phyloP scores from a whole-genome alignment of 2,888 invertebrate species.

The Drosophila seclusa region DNA sequence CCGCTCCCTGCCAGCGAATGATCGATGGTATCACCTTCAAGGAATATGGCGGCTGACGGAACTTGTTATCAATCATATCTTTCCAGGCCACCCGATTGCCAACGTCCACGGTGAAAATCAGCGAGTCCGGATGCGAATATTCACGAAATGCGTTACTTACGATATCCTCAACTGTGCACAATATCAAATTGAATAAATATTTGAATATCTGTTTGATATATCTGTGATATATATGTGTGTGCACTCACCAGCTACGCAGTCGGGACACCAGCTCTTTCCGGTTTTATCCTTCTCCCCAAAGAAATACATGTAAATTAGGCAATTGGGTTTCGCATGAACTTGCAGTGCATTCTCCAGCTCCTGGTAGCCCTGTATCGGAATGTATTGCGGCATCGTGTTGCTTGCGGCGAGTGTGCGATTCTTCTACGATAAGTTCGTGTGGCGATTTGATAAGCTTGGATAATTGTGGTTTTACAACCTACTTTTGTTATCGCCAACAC shows the following conservation, averaged over 20 bases:
- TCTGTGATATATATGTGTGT: neutral
- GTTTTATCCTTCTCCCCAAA: constrained; percentile 81
- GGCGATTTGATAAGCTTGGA: constrained; percentile 25
- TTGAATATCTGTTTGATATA: neutral
- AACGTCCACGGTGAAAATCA: constrained; percentile 90
- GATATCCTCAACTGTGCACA: constrained; percentile 85
- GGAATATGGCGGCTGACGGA: constrained; percentile 88
- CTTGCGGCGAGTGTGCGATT: neutral
- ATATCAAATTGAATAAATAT: neutral
- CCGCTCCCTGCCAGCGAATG: constrained; percentile 86
- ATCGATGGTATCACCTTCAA: constrained; percentile 90
- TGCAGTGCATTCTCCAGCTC: constrained; percentile 56
- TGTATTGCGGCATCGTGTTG: constrained; percentile 55
- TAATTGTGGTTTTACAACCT: constrained; percentile 30
- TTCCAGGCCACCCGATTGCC: constrained; percentile 91
- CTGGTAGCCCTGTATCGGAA: constrained; percentile 44
- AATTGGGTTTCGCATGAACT: constrained; percentile 25
- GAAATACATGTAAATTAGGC: constrained; percentile 69
- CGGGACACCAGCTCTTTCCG: constrained; percentile 94
- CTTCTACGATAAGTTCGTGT: neutral
- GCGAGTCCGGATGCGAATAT: constrained; percentile 86
- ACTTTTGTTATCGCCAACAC: constrained; percentile 29
- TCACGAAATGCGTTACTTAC: constrained; percentile 88
- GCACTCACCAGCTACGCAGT: constrained; percentile 90
- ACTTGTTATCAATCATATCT: constrained; percentile 90